Percentiles rank a stretch among this genome's conserved stretches.
Conservation (phyloP, 2,113 vertebrate species). For the Hydrochoerus hydrochaeris region DNA sequence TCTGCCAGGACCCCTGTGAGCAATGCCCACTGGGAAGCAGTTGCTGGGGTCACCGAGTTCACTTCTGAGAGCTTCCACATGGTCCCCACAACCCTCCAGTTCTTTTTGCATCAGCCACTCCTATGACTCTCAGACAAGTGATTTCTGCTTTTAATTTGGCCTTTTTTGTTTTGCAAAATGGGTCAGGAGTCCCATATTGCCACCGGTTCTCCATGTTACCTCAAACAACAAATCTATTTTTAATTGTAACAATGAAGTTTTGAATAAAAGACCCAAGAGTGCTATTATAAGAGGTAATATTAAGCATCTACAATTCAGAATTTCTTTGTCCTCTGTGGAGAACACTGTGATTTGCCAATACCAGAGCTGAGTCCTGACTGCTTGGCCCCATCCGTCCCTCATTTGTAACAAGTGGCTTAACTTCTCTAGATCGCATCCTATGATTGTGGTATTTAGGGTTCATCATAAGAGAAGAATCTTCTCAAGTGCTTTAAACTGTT, state of each 20-base stretch:
- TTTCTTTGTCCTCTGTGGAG: neutral
- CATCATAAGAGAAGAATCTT: neutral
- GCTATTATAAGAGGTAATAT: neutral
- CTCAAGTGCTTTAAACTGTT: neutral
- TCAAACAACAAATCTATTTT: neutral
- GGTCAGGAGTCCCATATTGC: neutral
- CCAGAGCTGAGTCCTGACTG: neutral
- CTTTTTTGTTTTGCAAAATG: neutral
- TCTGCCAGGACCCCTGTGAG: neutral
- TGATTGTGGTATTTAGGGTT: neutral
- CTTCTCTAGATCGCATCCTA: neutral
- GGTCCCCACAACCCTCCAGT: neutral
- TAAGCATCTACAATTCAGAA: neutral
- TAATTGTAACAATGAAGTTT: neutral
- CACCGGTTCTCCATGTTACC: neutral
- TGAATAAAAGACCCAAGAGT: neutral
- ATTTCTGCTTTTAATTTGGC: neutral
- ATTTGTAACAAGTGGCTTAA: neutral
- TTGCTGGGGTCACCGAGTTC: too few relatives aligned
- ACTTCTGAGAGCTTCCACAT: neutral
- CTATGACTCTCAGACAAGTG: too few relatives aligned
- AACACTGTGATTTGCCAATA: neutral
- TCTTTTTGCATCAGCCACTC: neutral
- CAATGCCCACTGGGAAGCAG: too few relatives aligned
- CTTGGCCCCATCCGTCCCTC: neutral